Percentiles rank a stretch among this genome's conserved stretches.
phyloP scores from a whole-genome alignment of 2,888 invertebrate species.

The Orchestes rusci region DNA sequence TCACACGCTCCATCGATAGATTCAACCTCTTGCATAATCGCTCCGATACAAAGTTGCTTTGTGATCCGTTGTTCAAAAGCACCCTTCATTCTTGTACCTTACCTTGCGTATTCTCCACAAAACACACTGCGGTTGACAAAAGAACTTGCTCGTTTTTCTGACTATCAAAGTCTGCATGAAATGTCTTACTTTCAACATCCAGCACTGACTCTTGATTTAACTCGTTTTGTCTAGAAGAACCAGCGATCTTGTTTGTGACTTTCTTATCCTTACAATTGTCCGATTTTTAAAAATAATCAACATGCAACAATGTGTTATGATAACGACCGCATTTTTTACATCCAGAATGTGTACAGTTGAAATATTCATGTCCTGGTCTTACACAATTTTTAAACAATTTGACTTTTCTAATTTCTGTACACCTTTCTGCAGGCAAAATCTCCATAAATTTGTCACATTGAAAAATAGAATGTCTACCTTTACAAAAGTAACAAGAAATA shows the following conservation, averaged over 20 bases:
- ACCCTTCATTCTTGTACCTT: conserved; percentile 3
- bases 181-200: no score
- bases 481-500: no score
- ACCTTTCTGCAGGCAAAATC: conserved; percentile 1
- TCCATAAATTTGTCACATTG: no score
- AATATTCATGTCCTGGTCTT: conserved; percentile 15
- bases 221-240: background rate
- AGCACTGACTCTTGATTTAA: background rate
- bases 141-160: conserved; percentile 5
- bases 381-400: conserved; percentile 19
- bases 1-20: conserved; percentile 3
- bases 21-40: conserved; percentile 10
- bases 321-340: conserved; percentile 8
- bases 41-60: conserved; percentile 14
- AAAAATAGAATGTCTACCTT: no score
- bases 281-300: background rate
- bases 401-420: conserved; percentile 4
- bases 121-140: conserved; percentile 13
- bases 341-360: no score
- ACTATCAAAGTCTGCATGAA: no score
- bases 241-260: background rate
- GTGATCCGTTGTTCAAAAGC: conserved; percentile 17
- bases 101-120: conserved; percentile 1
- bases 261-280: background rate
- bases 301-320: conserved; percentile 15